Evolutionary conservation across 1,140 invertebrate species (phyloP), one percentile per base, ranked within the genome.

Genomic region (Sarcophaga bullata): DNA sequence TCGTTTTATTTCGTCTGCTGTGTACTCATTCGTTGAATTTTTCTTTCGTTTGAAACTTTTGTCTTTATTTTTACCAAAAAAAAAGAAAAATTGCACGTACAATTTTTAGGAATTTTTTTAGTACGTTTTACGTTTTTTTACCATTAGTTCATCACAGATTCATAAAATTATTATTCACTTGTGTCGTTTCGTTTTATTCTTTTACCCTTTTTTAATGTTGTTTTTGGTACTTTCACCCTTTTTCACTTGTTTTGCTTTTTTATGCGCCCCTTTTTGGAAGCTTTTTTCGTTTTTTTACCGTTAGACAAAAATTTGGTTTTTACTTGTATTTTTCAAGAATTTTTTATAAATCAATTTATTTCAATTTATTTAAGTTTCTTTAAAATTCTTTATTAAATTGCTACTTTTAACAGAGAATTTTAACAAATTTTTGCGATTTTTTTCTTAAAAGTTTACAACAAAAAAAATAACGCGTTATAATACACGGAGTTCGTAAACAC

Each of bases 401-500:
- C 8, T 68, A n/a, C 7, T 68, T 19, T 68, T 19, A 19, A 68
- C n/a, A 19, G 62, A 68, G 19, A 68, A 68, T 68, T 37, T 37
- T 37, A 37, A 37, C 25, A 37, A 37, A 37, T 37, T 37, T 68
- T 68, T 68, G 62, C 19, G n/a, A 10, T 52, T 52, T 52, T 52
- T n/a, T n/a, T n/a, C 54, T 58, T 58, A 58, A 58, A 58, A 58
- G 25, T 37, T 37, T n/a, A 58, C 54, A 58, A 58, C 15, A 58
- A 58, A 58, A 68, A 68, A 58, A 58, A 68, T 10, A 68, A 68
- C 62, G 62, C 62, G 62, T 68, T 68, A 19, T 37, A 37, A 37
- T 37, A 68, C 10, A 68, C 62, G 62, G 9, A 68, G 9, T 68
- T 68, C n/a, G 8, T 25, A 37, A 50, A 76, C 73, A 50, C 46